phyloP scores from a whole-genome alignment of 2,113 vertebrate genomes.

The Pitta sordida region DNA sequence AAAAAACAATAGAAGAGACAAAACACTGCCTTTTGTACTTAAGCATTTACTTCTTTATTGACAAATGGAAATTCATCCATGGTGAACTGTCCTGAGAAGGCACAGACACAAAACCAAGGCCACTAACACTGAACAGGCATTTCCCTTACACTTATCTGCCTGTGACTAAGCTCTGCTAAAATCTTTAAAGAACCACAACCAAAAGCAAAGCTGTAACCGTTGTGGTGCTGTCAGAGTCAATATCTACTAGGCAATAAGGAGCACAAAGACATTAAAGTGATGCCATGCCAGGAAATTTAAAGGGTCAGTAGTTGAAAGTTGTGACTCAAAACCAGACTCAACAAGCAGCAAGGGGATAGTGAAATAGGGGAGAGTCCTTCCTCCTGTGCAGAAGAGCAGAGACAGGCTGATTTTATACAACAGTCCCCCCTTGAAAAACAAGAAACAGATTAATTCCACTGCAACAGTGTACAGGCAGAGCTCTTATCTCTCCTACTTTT shows the following conservation, averaged over 20 bases:
- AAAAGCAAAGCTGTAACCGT: not conserved
- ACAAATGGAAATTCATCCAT: not conserved
- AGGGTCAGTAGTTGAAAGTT: not conserved
- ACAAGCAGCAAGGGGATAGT: not conserved
- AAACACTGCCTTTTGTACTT: not conserved
- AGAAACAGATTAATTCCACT: not conserved
- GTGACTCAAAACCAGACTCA: not conserved
- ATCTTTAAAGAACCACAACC: not conserved
- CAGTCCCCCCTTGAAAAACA: not conserved
- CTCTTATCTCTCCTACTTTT: not conserved
- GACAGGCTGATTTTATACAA: not conserved
- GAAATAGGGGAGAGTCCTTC: not conserved
- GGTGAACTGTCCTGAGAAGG: not conserved
- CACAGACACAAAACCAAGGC: not conserved
- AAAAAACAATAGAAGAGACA: not conserved
- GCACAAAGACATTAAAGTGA: not conserved
- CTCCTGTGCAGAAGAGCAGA: not conserved
- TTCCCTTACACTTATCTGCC: not conserved
- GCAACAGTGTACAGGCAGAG: not conserved
- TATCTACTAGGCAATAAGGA: not conserved
- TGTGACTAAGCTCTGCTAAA: not conserved
- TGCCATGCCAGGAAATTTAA: not conserved
- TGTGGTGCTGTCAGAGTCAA: not conserved
- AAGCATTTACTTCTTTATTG: constrained; percentile 15
- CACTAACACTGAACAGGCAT: not conserved